Percentiles rank a stretch among this genome's conserved stretches.
Evolutionary conservation across 2,888 invertebrate species (phyloP).

Genomic region (Latrodectus elegans): DNA sequence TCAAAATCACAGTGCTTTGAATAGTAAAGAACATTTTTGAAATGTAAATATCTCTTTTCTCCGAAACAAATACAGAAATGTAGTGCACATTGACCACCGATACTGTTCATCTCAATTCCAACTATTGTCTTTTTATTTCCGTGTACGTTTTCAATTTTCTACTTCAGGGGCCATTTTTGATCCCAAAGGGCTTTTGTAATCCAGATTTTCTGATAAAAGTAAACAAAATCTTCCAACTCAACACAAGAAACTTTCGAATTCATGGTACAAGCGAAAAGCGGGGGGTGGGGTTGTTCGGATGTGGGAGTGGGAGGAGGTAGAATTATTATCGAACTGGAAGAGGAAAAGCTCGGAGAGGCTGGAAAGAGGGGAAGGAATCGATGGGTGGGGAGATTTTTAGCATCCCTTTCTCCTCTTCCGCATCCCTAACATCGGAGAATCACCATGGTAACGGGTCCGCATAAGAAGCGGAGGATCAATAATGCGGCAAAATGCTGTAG

Average conservation of each 20-base stretch:
- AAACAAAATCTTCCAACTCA: slow-evolving; percentile 39
- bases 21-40: no score
- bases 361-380: slow-evolving; percentile 23
- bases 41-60: no score
- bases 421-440: slow-evolving; percentile 32
- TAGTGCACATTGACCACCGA: no score
- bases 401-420: slow-evolving; percentile 33
- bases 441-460: slow-evolving; percentile 49
- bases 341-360: slow-evolving; percentile 4
- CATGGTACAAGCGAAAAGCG: slow-evolving; percentile 26
- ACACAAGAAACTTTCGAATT: slow-evolving; percentile 51
- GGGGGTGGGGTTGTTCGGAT: not conserved
- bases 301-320: slow-evolving; percentile 19
- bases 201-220: slow-evolving; percentile 32
- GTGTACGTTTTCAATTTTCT: slow-evolving; percentile 5
- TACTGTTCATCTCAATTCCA: no score
- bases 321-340: slow-evolving; percentile 44
- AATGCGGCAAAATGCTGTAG: slow-evolving; percentile 45
- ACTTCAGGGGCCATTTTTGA: not conserved
- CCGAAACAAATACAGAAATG: no score
- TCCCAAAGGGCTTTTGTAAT: not conserved
- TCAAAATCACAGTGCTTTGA: no score
- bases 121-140: not conserved
- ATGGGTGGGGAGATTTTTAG: slow-evolving; percentile 41
- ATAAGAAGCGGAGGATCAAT: slow-evolving; percentile 52